phyloP scores from a whole-genome alignment of 2,888 invertebrate genomes.

The Eupithecia exiguata region DNA sequence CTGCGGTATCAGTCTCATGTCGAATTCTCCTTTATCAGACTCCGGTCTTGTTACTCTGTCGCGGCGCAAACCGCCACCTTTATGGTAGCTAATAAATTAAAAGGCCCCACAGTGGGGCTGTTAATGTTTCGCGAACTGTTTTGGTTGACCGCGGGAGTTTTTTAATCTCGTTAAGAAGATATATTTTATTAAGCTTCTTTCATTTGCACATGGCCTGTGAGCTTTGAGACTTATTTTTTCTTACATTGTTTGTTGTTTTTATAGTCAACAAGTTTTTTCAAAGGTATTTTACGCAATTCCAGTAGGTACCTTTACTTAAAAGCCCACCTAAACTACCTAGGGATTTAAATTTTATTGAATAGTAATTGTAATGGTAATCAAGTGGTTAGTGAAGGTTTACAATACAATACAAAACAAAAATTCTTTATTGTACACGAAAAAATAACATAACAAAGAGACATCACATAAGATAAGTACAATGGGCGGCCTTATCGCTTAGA shows the following conservation, averaged over 20 bases:
- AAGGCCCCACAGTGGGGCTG: conserved; percentile 40
- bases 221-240: neutral
- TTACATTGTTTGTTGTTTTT: neutral
- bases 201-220: neutral
- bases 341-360: too few relatives aligned
- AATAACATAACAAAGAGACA: too few relatives aligned
- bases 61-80: neutral
- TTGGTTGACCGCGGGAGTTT: conserved; percentile 29
- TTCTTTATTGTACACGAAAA: too few relatives aligned
- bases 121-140: conserved; percentile 43
- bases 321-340: too few relatives aligned
- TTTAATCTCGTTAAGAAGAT: conserved; percentile 1
- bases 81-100: conserved; percentile 41
- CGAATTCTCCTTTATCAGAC: neutral
- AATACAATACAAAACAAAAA: too few relatives aligned
- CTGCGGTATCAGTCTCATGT: neutral
- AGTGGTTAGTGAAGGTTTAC: too few relatives aligned
- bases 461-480: too few relatives aligned
- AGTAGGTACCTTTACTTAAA: too few relatives aligned
- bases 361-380: too few relatives aligned
- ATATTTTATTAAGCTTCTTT: neutral
- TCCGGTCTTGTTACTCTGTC: neutral
- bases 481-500: too few relatives aligned
- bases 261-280: too few relatives aligned
- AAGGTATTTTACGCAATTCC: too few relatives aligned